Evolutionary conservation across 1,140 invertebrate species (phyloP).

Genomic region (Rhopalosiphum maidis): DNA sequence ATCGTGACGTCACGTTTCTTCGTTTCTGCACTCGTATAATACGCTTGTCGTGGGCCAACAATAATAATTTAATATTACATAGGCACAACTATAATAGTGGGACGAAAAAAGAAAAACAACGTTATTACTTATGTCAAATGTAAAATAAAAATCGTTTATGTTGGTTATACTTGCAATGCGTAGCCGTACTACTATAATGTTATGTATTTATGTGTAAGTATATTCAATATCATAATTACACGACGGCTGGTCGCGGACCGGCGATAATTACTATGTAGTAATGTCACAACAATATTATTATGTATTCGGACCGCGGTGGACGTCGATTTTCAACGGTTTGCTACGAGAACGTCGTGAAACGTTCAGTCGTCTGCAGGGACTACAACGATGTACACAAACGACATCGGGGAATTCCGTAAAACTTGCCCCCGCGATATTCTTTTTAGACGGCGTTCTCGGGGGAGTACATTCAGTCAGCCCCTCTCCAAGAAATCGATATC

Average conservation of each 20-base stretch:
- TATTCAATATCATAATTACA: not conserved
- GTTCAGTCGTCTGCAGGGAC: not conserved
- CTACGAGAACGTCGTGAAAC: not conserved
- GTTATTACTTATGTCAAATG: too few relatives aligned
- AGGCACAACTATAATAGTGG: not conserved
- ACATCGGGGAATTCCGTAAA: too few relatives aligned
- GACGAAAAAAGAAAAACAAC: not conserved
- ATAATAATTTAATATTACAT: not conserved
- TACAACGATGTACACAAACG: not conserved
- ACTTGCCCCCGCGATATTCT: too few relatives aligned
- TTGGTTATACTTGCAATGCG: not conserved
- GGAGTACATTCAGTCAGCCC: not conserved
- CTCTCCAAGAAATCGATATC: too few relatives aligned
- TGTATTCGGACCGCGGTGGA: not conserved
- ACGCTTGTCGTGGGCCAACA: not conserved
- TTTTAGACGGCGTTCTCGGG: not conserved
- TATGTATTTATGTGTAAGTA: not conserved
- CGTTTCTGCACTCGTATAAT: not conserved
- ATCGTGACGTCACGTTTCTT: not conserved
- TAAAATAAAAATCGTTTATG: too few relatives aligned
- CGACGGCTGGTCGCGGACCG: too few relatives aligned
- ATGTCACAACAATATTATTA: not conserved
- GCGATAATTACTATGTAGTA: not conserved
- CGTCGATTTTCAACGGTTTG: not conserved
- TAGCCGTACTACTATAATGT: not conserved